Evolutionary conservation across 2,888 invertebrate species (phyloP).

Genomic region (Papilio gigon): DNA sequence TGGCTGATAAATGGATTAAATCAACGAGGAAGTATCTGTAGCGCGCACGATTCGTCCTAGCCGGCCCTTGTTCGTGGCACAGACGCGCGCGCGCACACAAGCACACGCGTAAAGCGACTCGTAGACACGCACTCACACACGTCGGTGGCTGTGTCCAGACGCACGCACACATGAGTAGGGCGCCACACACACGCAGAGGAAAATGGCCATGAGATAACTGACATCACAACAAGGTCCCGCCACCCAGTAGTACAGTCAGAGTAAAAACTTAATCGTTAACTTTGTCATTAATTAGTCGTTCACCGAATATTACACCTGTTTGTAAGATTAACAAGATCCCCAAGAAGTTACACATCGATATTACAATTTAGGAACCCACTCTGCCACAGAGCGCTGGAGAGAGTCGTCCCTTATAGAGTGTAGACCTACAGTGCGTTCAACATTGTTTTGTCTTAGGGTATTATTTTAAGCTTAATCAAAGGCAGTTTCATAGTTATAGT

Average conservation of each 20-base stretch:
- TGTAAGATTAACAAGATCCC: no score
- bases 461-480: no score
- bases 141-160: conserved; percentile 42
- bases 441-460: no score
- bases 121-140: conserved; percentile 48
- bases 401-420: no score
- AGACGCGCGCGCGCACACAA: conserved; percentile 41
- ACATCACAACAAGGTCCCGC: conserved; percentile 77
- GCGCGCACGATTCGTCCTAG: conserved; percentile 74
- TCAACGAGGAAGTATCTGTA: conserved; percentile 72
- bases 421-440: no score
- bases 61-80: conserved; percentile 61
- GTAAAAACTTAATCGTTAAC: conserved; percentile 48
- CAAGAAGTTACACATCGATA: no score
- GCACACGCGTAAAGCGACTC: conserved; percentile 37
- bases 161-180: conserved; percentile 44
- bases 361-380: no score
- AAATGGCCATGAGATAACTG: conserved; percentile 78
- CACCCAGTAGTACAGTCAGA: conserved; percentile 62
- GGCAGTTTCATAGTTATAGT: no score
- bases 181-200: conserved; percentile 48
- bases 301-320: not conserved
- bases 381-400: no score
- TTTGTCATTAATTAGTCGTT: not conserved
- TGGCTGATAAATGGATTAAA: conserved; percentile 69